Evolutionary conservation across 2,888 invertebrate species (phyloP), one percentile per base, ranked within the genome.

Genomic region (Tiphia femorata): DNA sequence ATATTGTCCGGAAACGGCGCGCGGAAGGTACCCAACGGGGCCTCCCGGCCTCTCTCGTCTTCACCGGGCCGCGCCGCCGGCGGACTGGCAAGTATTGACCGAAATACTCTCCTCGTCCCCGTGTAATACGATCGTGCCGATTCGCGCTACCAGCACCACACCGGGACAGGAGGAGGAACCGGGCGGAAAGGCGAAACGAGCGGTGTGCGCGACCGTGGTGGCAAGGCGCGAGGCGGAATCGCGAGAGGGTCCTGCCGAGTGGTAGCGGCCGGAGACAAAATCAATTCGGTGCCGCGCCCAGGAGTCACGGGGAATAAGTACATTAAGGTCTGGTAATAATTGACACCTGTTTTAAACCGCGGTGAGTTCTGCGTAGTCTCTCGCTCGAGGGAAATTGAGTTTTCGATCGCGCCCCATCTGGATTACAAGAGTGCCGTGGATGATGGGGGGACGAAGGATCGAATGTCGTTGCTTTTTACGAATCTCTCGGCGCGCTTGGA

Each of bases 1-100:
- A 77, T 82, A 80, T 82, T 81, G 81, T 80, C 82, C 78, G 75
- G 77, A 77, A 79, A 51, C 56, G 63, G 65, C 47, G 56, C 33
- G n/a, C n/a, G n/a, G 64, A 68, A 66, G 48, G 57, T 55, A 19
- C 20, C 38, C 55, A 43, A 29, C 23, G 19, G 21, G 21, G 12
- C 21, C 12, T 21, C 40, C 14, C 20, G 7, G 14, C 20, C 53
- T 49, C 53, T 43, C 65, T 65, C 63, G 62, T 68, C 64, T 66
- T 61, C 58, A 14, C 12, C 27, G 27, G n/a, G n/a, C n/a, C n/a
- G n/a, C n/a, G n/a, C n/a, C n/a, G n/a, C n/a, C n/a, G 38, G 8
- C 55, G 53, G 62, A 47, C 69, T 67, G 64, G 56, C 62, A 75
- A 73, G 56, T 73, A 75, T 74, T 72, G 73, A 70, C 72, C 70